Evolutionary conservation across 2,888 invertebrate genomes (phyloP).

Genomic region (Nesidiocoris tenuis): DNA sequence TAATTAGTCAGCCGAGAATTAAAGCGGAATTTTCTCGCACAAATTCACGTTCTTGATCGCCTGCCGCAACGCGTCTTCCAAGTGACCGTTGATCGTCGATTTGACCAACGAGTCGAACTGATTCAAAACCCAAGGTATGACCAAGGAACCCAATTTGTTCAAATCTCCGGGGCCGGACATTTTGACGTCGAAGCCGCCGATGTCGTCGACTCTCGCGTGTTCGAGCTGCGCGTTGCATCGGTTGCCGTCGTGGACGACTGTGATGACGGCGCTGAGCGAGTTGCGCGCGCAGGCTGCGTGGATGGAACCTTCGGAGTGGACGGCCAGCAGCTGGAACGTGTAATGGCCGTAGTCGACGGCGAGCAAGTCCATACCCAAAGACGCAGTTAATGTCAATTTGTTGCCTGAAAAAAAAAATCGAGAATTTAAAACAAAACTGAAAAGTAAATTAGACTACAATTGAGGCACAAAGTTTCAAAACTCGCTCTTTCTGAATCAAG

Average conservation of each 20-base stretch:
- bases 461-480: too few relatives aligned
- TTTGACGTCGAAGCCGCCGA: slow-evolving; percentile 42
- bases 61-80: slow-evolving; percentile 30
- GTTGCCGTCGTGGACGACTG: slow-evolving; percentile 21
- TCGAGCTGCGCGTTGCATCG: slow-evolving; percentile 41
- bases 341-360: slow-evolving; percentile 42
- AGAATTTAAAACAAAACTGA: too few relatives aligned
- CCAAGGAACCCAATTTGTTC: slow-evolving; percentile 43
- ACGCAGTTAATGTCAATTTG: slow-evolving; percentile 36
- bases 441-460: too few relatives aligned
- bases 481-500: too few relatives aligned
- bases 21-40: slow-evolving; percentile 42
- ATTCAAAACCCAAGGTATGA: slow-evolving; percentile 45
- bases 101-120: slow-evolving; percentile 45
- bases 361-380: slow-evolving; percentile 39
- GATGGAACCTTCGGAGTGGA: slow-evolving; percentile 41
- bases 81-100: slow-evolving; percentile 34
- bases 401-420: slow-evolving; percentile 22
- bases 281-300: slow-evolving; percentile 38
- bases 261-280: slow-evolving; percentile 43
- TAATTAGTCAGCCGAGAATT: too few relatives aligned
- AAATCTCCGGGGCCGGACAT: slow-evolving; percentile 45
- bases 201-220: slow-evolving; percentile 34
- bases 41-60: slow-evolving; percentile 44
- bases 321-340: slow-evolving; percentile 41